Conservation (phyloP, 2,888 invertebrate species). For the Euplagia quadripunctaria region DNA sequence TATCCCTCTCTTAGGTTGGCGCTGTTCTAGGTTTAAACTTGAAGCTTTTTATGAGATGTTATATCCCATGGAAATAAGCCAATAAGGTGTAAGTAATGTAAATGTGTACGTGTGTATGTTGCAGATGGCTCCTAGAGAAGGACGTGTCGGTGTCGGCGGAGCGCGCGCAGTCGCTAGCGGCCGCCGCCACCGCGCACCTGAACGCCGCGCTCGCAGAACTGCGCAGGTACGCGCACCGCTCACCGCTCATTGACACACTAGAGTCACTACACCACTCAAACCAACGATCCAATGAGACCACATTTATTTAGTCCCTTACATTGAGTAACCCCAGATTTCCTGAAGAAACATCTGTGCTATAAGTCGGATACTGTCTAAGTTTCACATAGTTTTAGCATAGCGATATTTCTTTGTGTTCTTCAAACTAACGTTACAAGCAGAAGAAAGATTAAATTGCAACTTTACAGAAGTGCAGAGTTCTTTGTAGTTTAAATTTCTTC, state of each 20-base stretch:
- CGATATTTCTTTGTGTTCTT: not conserved
- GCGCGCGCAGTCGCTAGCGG: conserved; percentile 95
- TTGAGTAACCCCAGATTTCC: not conserved
- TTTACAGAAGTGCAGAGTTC: no score
- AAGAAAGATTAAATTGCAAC: no score
- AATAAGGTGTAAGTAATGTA: no score
- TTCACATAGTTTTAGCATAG: not conserved
- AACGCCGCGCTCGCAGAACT: conserved; percentile 94
- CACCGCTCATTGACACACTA: no score
- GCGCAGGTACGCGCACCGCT: conserved; percentile 88
- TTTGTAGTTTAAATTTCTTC: no score
- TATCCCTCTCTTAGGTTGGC: not conserved
- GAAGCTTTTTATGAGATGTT: no score
- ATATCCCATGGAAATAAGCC: no score
- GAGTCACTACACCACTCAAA: no score
- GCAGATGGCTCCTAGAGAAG: conserved; percentile 91
- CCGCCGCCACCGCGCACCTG: conserved; percentile 94
- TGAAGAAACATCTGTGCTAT: not conserved
- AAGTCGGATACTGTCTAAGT: not conserved
- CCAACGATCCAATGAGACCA: no score
- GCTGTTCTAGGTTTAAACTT: not conserved
- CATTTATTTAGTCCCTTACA: not conserved
- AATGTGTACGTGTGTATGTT: conserved; percentile 27
- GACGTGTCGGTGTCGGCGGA: conserved; percentile 96
- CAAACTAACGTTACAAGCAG: no score